Base-by-base conservation (phyloP, 2,113 vertebrate genomes). In the Chionomys nivalis region DNA sequence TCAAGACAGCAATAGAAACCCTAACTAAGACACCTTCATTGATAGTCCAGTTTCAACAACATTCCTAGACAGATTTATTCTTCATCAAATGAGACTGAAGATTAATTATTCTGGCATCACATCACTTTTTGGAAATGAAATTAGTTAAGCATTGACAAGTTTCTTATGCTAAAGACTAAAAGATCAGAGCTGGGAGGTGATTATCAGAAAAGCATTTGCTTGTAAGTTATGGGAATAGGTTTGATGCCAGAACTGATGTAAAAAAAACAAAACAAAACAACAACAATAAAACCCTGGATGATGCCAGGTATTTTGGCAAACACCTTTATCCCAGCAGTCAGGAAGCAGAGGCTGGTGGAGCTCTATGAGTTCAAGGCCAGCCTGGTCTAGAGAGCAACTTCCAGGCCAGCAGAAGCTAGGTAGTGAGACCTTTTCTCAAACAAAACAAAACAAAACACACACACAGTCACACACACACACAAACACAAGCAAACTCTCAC, bases 61-160 rank as follows among this genome's bases (percentile, higher is more conserved):
- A 81, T 90, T 90, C 88, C 19, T 79, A 28, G 28, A 75, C 7
- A 89, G 39, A 91, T 93, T 94, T 90, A 66, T 42, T 96, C 68
- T 90, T 26, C 49, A 79, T 91, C 55, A 76, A 87, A 75, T 85
- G 36, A 95, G 24, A 88, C 16, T 39, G 42, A 79, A 44, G 33
- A 58, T 72, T 73, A 95, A 82, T 88, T 97, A 83, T 42, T 86
- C 33, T 88, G 39, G 7, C 26, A 91, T 83, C 79, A 58, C 42
- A 55, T 65, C 66, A 49, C 4, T 31, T 17, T 90, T 95, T 92
- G 87, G 24, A 42, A 93, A 76, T 68, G 7, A 94, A 16, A 33
- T 28, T 96, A 68, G 52, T 24, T 83, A 92, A 78, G 42, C 26
- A 88, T 93, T 28, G 81, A 11, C 2, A 87, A 75, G 36, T 91